phyloP scores from a whole-genome alignment of 2,888 invertebrate genomes.

The Acronicta psi region DNA sequence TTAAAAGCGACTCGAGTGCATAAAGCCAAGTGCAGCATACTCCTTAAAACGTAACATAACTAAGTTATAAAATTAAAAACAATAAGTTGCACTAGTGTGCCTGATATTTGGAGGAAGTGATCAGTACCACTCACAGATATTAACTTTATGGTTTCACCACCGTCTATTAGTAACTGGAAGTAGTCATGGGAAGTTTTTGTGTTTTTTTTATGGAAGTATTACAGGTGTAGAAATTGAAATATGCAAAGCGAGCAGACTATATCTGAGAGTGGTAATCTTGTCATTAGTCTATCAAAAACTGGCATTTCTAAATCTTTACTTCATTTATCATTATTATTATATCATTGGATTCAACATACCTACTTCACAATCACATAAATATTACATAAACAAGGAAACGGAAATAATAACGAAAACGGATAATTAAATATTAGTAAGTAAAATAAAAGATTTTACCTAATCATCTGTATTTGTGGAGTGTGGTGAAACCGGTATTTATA shows the following conservation, averaged over 20 bases:
- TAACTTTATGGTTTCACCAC: slow-evolving; percentile 20
- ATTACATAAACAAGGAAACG: background rate
- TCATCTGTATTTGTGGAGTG: background rate
- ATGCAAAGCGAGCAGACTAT: too few relatives aligned
- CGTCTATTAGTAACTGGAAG: slow-evolving; percentile 1
- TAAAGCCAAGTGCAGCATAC: slow-evolving; percentile 23
- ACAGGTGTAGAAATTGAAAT: background rate
- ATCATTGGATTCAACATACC: background rate
- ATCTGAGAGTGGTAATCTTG: too few relatives aligned
- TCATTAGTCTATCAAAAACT: too few relatives aligned
- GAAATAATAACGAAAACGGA: background rate
- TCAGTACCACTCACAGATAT: slow-evolving; percentile 4
- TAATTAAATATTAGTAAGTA: background rate
- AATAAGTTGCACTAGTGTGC: slow-evolving; percentile 32
- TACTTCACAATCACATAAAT: slow-evolving; percentile 5
- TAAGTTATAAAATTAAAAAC: slow-evolving; percentile 50
- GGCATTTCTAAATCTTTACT: too few relatives aligned
- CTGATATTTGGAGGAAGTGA: slow-evolving; percentile 34
- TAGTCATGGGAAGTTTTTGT: background rate
- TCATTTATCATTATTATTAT: too few relatives aligned
- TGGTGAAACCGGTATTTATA: slow-evolving; percentile 26
- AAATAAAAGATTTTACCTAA: background rate
- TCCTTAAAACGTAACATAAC: slow-evolving; percentile 34
- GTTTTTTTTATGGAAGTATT: slow-evolving; percentile 19
- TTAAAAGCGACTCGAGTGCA: slow-evolving; percentile 25